A percentile compares a stretch with the other conserved stretches of the same genome.
phyloP scores from a whole-genome alignment of 2,113 vertebrate genomes.

The Mesitornis unicolor region DNA sequence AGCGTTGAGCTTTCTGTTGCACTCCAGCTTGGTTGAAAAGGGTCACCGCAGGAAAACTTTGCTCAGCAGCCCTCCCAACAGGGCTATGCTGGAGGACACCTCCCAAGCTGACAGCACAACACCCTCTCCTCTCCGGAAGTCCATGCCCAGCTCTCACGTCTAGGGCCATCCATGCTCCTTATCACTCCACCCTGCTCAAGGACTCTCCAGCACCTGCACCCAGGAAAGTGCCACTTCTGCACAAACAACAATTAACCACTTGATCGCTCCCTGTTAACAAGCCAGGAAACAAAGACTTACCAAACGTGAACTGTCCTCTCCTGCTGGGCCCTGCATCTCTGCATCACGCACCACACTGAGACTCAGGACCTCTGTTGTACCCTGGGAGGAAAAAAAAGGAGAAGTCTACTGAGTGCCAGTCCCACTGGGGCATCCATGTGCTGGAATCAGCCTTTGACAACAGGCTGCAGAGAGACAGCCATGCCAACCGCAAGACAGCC shows the following conservation, averaged over 20 bases:
- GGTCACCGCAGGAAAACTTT: background rate
- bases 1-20: background rate
- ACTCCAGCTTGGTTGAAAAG: background rate
- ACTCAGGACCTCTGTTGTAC: background rate
- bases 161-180: background rate
- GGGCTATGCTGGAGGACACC: background rate
- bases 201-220: background rate
- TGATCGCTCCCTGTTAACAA: background rate
- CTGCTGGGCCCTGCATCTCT: background rate
- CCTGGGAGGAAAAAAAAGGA: background rate
- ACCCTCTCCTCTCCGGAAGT: background rate
- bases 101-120: background rate
- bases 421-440: background rate
- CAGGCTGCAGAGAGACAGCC: background rate
- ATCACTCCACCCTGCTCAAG: background rate
- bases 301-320: background rate
- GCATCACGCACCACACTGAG: background rate
- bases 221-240: background rate
- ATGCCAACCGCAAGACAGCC: background rate
- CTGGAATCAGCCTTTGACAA: background rate
- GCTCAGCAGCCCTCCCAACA: background rate
- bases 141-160: accelerated
- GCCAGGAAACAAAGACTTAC: background rate
- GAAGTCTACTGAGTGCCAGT: background rate
- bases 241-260: background rate